These are phyloP conservation scores for Delichon dasypus DNA, from an alignment of 2,797 vertebrate species.

Conservation along the genomic window DNA sequence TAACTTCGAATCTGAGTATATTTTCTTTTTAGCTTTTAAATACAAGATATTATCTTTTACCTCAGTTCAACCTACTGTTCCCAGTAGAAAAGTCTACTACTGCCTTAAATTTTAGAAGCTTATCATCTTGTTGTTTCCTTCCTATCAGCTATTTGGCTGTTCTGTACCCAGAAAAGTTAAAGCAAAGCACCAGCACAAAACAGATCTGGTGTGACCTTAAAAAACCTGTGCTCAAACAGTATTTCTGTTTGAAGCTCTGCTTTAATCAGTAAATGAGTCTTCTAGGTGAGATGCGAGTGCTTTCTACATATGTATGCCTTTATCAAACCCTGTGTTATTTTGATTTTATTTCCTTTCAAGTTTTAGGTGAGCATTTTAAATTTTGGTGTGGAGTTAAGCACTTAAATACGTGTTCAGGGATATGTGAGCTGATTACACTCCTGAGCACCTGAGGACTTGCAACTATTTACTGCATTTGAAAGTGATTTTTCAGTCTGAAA, in stretches of 20 bases:
- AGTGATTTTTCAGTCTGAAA: neutral
- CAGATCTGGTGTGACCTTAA: neutral
- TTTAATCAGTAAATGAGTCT: neutral
- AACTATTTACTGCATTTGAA: neutral
- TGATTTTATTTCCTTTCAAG: neutral
- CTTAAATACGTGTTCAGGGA: neutral
- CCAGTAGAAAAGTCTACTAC: neutral
- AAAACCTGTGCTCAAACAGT: neutral
- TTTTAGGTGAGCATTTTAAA: neutral
- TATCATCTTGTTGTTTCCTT: neutral
- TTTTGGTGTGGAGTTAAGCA: neutral
- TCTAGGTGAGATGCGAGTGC: neutral
- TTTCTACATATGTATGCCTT: neutral
- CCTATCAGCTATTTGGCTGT: neutral
- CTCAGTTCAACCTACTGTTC: neutral
- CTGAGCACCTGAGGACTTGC: neutral
- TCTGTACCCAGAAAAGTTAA: neutral
- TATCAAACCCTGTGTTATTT: neutral
- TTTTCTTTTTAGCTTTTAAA: conserved; percentile 26
- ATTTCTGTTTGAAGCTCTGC: neutral
- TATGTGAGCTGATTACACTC: neutral
- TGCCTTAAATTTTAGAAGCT: conserved; percentile 1
- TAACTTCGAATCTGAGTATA: neutral
- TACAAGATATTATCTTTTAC: neutral
- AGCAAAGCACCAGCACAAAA: neutral